Percentiles rank a stretch among this genome's conserved stretches.
These are phyloP conservation scores for Melinaea menophilus DNA, from an alignment of 2,888 invertebrate genomes.

Conservation along the genomic window DNA sequence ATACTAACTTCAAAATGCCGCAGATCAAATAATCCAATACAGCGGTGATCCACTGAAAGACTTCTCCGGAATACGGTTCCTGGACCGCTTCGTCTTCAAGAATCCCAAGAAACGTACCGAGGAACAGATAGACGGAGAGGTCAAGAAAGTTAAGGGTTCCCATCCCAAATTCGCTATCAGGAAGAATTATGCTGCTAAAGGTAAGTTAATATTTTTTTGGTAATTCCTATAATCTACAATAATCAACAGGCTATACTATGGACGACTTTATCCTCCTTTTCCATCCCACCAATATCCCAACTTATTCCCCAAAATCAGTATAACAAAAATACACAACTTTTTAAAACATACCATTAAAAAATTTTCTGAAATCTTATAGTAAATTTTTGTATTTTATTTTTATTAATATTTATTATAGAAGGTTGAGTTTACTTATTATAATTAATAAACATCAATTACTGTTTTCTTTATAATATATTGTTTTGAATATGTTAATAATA, in stretches of 20 bases:
- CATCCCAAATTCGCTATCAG: conserved; percentile 82
- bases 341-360: no score
- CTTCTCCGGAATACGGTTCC: conserved; percentile 92
- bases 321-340: no score
- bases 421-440: no score
- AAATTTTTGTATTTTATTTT: no score
- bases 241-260: no score
- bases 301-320: no score
- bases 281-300: no score
- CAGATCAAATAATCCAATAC: conserved; percentile 87
- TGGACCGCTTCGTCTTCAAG: conserved; percentile 97
- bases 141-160: conserved; percentile 74
- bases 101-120: conserved; percentile 86
- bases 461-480: no score
- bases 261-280: no score
- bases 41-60: conserved; percentile 96
- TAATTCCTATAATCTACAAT: neutral
- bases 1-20: neutral
- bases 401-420: no score
- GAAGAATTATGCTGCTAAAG: conserved; percentile 83
- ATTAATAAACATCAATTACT: no score
- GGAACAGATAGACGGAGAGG: conserved; percentile 54
- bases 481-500: neutral
- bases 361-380: no score
- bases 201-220: conserved; percentile 53